Percentiles rank a stretch among this genome's conserved stretches.
Evolutionary conservation across 2,797 vertebrate species (phyloP).

Genomic region (Holocentrus rufus): DNA sequence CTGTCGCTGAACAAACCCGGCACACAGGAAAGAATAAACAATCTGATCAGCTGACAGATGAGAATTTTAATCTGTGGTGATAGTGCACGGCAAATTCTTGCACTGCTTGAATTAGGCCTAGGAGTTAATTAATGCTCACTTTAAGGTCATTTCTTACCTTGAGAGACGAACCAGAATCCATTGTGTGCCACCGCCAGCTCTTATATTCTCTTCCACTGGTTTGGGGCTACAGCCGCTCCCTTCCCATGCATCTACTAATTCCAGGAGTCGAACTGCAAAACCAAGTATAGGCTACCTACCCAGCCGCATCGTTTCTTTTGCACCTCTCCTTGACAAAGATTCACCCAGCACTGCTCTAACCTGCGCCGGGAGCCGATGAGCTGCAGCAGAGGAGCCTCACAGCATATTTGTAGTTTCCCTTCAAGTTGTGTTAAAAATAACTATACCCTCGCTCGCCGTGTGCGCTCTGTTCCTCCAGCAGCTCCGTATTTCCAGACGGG

Average conservation of each 20-base stretch:
- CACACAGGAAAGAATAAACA: neutral
- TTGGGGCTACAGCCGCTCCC: slow-evolving; percentile 71
- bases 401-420: slow-evolving; percentile 63
- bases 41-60: slow-evolving; percentile 9
- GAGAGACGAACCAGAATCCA: slow-evolving; percentile 63
- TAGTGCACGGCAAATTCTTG: slow-evolving; percentile 5
- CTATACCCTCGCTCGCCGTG: slow-evolving; percentile 41
- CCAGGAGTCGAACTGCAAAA: slow-evolving; percentile 66
- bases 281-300: slow-evolving; percentile 42
- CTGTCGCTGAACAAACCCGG: neutral
- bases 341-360: slow-evolving; percentile 48
- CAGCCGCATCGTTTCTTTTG: slow-evolving; percentile 57
- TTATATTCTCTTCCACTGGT: slow-evolving; percentile 31
- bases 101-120: neutral
- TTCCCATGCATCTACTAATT: slow-evolving; percentile 70
- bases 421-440: slow-evolving; percentile 62
- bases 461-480: slow-evolving; percentile 27
- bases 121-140: neutral
- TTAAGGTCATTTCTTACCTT: slow-evolving; percentile 63
- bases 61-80: neutral
- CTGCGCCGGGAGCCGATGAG: slow-evolving; percentile 58
- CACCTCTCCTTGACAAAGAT: slow-evolving; percentile 43
- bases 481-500: slow-evolving; percentile 52
- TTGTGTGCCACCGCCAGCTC: slow-evolving; percentile 51
- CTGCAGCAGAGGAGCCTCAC: slow-evolving; percentile 59